Percentiles rank a stretch among this genome's conserved stretches.
Conservation (phyloP, 92 coral and sea anemone genomes). For the Zoanthus sansibaricus region DNA sequence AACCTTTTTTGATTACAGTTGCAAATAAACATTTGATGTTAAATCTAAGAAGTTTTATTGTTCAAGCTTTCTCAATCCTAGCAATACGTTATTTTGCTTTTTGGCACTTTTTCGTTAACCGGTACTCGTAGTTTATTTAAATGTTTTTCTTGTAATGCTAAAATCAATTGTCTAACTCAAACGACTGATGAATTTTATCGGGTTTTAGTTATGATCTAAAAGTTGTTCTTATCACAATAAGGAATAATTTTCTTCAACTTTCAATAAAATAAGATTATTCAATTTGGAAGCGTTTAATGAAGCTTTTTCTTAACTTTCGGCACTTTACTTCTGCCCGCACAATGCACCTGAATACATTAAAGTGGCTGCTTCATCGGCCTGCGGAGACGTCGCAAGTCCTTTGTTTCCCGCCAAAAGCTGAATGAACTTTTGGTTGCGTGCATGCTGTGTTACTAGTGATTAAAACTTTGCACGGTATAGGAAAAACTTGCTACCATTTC, state of each 20-base stretch:
- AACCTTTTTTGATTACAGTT: too few species aligned
- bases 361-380: conserved; percentile 5
- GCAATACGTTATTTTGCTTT: too few species aligned
- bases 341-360: not conserved
- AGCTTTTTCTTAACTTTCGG: not conserved
- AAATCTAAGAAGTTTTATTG: too few species aligned
- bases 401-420: conserved; percentile 53
- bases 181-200: not conserved
- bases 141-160: too few species aligned
- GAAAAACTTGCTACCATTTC: not conserved
- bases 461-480: not conserved
- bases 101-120: too few species aligned
- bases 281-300: not conserved
- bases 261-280: not conserved
- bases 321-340: not conserved
- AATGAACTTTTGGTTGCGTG: conserved; percentile 19
- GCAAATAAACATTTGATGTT: too few species aligned
- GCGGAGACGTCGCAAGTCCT: conserved; percentile 18
- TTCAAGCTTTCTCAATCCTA: too few species aligned
- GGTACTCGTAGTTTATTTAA: too few species aligned
- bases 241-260: not conserved
- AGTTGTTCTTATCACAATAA: not conserved
- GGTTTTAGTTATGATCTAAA: too few species aligned
- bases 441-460: not conserved
- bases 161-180: not conserved